phyloP scores from a whole-genome alignment of 2,113 vertebrate genomes.

The Mus spicilegus region DNA sequence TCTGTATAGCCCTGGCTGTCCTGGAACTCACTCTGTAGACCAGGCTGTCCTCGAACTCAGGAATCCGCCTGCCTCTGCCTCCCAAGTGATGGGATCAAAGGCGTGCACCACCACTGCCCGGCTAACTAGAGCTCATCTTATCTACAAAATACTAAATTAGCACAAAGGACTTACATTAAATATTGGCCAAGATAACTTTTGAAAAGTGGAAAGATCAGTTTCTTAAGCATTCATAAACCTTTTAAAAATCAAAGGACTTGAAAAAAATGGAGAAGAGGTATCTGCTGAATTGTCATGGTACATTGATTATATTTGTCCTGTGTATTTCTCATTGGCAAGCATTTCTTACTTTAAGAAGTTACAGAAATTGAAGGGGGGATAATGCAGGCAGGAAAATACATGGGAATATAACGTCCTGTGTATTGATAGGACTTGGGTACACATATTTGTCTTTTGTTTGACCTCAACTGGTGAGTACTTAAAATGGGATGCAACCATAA shows the following conservation, averaged over 20 bases:
- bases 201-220: slow-evolving; percentile 31
- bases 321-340: background rate
- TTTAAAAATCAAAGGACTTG: slow-evolving; percentile 45
- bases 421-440: slow-evolving; percentile 25
- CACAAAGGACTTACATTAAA: background rate
- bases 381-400: slow-evolving; percentile 19
- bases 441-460: slow-evolving; percentile 19
- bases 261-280: background rate
- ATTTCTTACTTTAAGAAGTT: slow-evolving; percentile 49
- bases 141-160: slow-evolving; percentile 52
- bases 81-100: too few relatives aligned
- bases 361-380: slow-evolving; percentile 51
- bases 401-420: background rate
- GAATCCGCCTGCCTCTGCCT: too few relatives aligned
- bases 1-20: too few relatives aligned
- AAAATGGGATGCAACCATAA: slow-evolving; percentile 13
- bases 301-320: background rate
- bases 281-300: background rate
- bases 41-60: too few relatives aligned
- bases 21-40: too few relatives aligned
- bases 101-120: too few relatives aligned
- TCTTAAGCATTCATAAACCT: slow-evolving; percentile 44
- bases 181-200: slow-evolving; percentile 48
- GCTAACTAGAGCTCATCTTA: background rate
- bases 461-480: slow-evolving; percentile 39